Percentiles rank a stretch among this genome's conserved stretches.
These are phyloP conservation scores for Cephalopterus ornatus DNA, from an alignment of 2,113 vertebrate species.

Conservation along the genomic window DNA sequence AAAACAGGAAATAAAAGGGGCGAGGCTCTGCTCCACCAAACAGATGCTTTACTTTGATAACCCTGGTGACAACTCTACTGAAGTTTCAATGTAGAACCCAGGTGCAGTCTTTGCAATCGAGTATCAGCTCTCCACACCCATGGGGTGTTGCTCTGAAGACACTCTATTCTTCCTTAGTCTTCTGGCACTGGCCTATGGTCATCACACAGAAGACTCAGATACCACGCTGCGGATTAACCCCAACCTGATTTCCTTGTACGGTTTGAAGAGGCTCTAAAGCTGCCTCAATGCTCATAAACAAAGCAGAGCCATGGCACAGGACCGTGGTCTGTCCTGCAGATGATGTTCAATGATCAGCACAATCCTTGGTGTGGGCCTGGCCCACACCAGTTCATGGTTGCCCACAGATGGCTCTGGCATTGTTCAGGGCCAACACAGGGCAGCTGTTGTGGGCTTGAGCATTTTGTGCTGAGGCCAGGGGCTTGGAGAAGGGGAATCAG, in stretches of 20 bases:
- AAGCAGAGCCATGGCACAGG: not conserved
- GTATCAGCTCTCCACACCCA: not conserved
- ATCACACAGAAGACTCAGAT: not conserved
- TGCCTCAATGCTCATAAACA: not conserved
- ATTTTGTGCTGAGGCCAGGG: not conserved
- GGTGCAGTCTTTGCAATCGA: not conserved
- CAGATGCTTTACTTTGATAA: not conserved
- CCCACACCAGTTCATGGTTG: not conserved
- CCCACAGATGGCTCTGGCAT: not conserved
- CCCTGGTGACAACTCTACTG: not conserved
- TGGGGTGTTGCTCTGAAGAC: not conserved
- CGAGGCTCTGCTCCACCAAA: not conserved
- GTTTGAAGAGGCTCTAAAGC: not conserved
- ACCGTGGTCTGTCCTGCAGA: not conserved
- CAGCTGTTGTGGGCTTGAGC: not conserved
- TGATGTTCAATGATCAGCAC: not conserved
- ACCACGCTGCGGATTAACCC: rapidly evolving
- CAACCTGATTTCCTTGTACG: not conserved
- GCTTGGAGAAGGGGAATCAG: not conserved
- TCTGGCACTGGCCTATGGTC: not conserved
- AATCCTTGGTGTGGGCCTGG: not conserved
- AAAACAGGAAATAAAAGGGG: not conserved
- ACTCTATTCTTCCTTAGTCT: rapidly evolving
- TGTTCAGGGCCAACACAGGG: not conserved
- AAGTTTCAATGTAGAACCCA: not conserved